Percentiles rank a stretch among this genome's conserved stretches.
Evolutionary conservation across 2,797 vertebrate species (phyloP).

Genomic region (Brotula barbata): DNA sequence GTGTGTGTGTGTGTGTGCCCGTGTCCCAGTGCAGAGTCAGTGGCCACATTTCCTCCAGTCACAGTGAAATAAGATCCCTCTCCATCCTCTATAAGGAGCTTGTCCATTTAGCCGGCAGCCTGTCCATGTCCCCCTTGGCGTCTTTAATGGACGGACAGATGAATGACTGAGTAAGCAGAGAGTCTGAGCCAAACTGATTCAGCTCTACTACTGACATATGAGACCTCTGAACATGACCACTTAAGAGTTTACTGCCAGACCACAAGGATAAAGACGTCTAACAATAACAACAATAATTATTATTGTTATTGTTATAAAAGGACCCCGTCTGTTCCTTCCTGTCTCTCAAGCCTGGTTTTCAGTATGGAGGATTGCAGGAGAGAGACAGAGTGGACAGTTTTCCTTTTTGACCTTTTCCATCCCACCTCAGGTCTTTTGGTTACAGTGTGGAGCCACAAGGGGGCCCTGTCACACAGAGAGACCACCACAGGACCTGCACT

Average conservation of each 20-base stretch:
- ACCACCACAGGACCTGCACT: neutral
- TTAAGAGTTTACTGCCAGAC: neutral
- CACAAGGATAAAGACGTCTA: too few relatives aligned
- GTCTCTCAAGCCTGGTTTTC: neutral
- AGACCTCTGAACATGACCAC: slow-evolving; percentile 23
- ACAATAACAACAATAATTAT: too few relatives aligned
- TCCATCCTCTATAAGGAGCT: slow-evolving; percentile 40
- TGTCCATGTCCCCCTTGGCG: slow-evolving; percentile 23
- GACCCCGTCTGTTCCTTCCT: neutral
- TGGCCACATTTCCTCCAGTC: slow-evolving; percentile 54
- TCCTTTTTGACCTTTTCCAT: neutral
- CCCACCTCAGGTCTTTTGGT: slow-evolving; percentile 4
- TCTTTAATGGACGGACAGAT: slow-evolving; percentile 33
- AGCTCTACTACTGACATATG: slow-evolving; percentile 39
- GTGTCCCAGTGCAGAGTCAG: slow-evolving; percentile 60
- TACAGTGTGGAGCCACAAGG: slow-evolving; percentile 52
- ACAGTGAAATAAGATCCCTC: slow-evolving; percentile 71
- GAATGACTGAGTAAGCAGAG: slow-evolving; percentile 53
- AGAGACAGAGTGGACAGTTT: neutral
- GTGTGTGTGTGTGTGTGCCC: slow-evolving; percentile 20
- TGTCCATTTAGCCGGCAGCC: slow-evolving; percentile 46
- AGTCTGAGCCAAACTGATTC: slow-evolving; percentile 40
- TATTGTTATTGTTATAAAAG: neutral
- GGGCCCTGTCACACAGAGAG: slow-evolving; percentile 47
- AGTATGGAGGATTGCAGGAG: neutral